phyloP scores from a whole-genome alignment of 2,797 vertebrate species.

The Tarsius wallacei region DNA sequence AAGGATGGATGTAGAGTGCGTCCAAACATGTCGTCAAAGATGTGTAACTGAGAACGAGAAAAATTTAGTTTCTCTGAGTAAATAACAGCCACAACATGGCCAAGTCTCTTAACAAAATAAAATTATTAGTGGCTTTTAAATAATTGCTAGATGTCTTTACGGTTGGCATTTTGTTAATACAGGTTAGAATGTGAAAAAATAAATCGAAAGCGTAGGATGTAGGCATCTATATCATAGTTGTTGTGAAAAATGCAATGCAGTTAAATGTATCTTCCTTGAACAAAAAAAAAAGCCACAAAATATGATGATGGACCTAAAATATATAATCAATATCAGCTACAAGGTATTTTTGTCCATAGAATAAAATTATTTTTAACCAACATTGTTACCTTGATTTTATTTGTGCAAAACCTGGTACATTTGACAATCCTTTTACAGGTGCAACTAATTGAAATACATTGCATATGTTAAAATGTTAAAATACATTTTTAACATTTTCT shows the following conservation, averaged over 20 bases:
- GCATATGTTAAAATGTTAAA: no score
- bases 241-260: neutral
- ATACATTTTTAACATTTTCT: no score
- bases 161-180: constrained; percentile 13
- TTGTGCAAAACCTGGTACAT: neutral
- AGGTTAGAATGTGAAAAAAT: constrained; percentile 44
- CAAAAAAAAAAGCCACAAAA: neutral
- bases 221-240: neutral
- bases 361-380: constrained; percentile 12
- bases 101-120: neutral
- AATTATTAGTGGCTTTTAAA: constrained; percentile 33
- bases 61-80: constrained; percentile 48
- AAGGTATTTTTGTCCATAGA: neutral
- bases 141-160: constrained; percentile 26
- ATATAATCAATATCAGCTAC: neutral
- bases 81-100: neutral
- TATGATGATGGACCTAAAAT: neutral
- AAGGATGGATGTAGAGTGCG: neutral
- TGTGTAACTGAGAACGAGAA: constrained; percentile 65
- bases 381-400: neutral
- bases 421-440: neutral
- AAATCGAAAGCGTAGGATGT: neutral
- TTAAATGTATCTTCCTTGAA: constrained; percentile 50
- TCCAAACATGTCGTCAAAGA: constrained; percentile 61
- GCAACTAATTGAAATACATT: neutral